These are phyloP conservation scores for Globicephala melas DNA, from an alignment of 2,113 vertebrate genomes.

Conservation along the genomic window DNA sequence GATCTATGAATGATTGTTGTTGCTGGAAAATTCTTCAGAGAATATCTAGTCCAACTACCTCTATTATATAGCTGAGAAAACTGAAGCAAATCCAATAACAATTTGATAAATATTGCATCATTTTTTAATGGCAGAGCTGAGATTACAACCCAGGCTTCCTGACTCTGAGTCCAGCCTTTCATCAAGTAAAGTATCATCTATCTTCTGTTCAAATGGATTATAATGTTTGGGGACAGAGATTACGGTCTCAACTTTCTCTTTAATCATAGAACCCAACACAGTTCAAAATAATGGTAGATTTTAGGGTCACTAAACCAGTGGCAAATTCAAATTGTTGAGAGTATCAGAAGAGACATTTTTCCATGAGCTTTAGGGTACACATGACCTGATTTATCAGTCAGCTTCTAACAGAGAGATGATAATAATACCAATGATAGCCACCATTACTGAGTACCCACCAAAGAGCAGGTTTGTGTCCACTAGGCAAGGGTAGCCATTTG, in stretches of 20 bases:
- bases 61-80: constrained; percentile 20
- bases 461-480: neutral
- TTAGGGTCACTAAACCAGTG: neutral
- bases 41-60: neutral
- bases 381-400: neutral
- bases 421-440: neutral
- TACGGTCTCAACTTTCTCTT: neutral
- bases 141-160: neutral
- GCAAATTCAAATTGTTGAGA: neutral
- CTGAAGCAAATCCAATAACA: neutral
- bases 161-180: neutral
- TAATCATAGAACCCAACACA: neutral
- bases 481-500: neutral
- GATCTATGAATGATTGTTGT: neutral
- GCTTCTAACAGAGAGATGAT: neutral
- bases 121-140: neutral
- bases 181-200: neutral
- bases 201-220: neutral
- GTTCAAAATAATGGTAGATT: neutral
- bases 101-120: neutral
- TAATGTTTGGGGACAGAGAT: neutral
- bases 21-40: neutral
- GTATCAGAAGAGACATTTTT: neutral
- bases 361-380: neutral
- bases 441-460: neutral